Percentiles rank a stretch among this genome's conserved stretches.
Evolutionary conservation across 2,113 vertebrate species (phyloP).

Genomic region (Epinephelus lanceolatus): DNA sequence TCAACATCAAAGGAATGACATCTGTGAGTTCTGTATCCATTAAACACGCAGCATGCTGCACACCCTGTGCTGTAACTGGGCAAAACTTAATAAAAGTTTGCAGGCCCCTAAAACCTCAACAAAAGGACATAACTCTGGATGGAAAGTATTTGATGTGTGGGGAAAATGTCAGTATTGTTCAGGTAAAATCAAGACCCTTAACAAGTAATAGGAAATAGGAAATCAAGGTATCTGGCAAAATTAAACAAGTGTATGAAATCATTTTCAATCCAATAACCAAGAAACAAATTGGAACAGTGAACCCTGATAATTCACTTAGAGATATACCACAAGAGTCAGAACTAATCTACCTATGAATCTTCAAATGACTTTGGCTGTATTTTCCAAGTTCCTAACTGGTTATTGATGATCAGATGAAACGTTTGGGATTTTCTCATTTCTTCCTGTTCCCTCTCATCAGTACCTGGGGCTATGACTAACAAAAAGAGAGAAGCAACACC

Average conservation of each 20-base stretch:
- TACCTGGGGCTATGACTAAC: constrained; percentile 41
- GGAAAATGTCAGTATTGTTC: constrained; percentile 34
- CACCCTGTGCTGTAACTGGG: constrained; percentile 18
- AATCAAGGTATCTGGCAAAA: not conserved
- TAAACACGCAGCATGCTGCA: constrained; percentile 18
- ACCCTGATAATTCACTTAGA: not conserved
- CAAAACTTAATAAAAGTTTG: constrained; percentile 18
- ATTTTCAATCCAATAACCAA: not conserved
- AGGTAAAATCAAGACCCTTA: constrained; percentile 36
- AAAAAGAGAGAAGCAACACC: not conserved
- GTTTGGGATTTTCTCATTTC: constrained; percentile 40
- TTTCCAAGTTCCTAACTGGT: constrained; percentile 9
- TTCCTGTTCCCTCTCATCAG: constrained; percentile 23
- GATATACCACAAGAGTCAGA: not conserved
- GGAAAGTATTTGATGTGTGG: constrained; percentile 22
- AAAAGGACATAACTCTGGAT: constrained; percentile 49
- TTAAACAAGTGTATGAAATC: not conserved
- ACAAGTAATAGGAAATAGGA: constrained; percentile 36
- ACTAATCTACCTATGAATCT: not conserved
- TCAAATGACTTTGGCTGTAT: not conserved
- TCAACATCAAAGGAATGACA: constrained; percentile 32
- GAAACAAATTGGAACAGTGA: not conserved
- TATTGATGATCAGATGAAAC: constrained; percentile 50
- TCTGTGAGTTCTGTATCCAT: constrained; percentile 17
- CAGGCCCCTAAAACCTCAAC: constrained; percentile 40